phyloP scores from a whole-genome alignment of 2,113 vertebrate species.

The Asarcornis scutulata region DNA sequence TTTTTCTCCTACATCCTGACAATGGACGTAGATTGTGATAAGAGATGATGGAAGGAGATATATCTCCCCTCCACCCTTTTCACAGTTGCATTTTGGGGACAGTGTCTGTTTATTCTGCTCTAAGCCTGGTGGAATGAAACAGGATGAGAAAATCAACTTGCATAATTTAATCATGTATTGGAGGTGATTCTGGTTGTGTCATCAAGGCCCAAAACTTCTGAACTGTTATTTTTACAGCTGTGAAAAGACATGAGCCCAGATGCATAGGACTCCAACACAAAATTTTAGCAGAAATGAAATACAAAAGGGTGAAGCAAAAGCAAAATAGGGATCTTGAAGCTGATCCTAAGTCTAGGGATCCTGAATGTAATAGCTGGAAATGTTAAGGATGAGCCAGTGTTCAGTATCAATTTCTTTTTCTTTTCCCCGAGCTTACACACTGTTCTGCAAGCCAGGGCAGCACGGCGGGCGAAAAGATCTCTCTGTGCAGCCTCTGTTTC shows the following conservation, averaged over 20 bases:
- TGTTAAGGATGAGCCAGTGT: background rate
- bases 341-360: background rate
- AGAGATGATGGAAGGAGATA: background rate
- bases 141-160: background rate
- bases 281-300: background rate
- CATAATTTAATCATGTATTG: background rate
- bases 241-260: background rate
- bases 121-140: background rate
- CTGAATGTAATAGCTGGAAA: background rate
- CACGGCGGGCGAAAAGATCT: background rate
- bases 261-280: background rate
- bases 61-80: background rate
- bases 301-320: accelerated
- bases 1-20: background rate
- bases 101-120: background rate
- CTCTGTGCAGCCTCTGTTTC: background rate
- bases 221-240: background rate
- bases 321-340: background rate
- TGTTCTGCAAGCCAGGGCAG: background rate
- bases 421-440: background rate
- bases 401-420: background rate
- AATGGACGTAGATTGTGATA: background rate
- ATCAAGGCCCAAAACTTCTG: accelerated
- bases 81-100: background rate
- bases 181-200: background rate